phyloP scores from a whole-genome alignment of 2,888 invertebrate genomes.

The Aromia moschata region DNA sequence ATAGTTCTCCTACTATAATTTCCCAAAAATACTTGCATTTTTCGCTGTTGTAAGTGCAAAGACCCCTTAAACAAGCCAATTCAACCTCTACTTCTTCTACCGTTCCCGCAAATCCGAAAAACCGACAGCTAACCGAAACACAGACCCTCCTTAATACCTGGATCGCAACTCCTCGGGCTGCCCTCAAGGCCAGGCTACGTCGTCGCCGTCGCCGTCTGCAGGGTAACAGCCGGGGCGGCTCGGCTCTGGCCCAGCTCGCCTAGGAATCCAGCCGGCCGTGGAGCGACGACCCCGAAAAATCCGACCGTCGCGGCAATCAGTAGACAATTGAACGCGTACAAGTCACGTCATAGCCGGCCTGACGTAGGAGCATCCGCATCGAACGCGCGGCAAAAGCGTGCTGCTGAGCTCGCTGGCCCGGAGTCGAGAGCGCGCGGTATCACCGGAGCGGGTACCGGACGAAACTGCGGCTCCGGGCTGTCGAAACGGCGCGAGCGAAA shows the following conservation, averaged over 20 bases:
- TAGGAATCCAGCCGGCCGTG: constrained; percentile 8
- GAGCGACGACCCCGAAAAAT: constrained; percentile 8
- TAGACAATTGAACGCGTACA: constrained; percentile 12
- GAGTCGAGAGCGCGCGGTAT: constrained; percentile 24
- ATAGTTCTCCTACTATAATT: too few relatives aligned
- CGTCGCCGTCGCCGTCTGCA: neutral
- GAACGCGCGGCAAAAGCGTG: constrained; percentile 15
- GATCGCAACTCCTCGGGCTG: too few relatives aligned
- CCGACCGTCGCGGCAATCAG: constrained; percentile 17
- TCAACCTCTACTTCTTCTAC: too few relatives aligned
- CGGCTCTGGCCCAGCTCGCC: constrained; percentile 5
- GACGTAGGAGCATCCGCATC: constrained; percentile 17
- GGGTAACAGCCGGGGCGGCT: neutral
- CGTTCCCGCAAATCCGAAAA: neutral
- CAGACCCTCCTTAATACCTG: neutral
- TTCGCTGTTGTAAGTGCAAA: too few relatives aligned
- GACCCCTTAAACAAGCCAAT: too few relatives aligned
- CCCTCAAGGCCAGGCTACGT: too few relatives aligned
- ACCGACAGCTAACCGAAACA: neutral
- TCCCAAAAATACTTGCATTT: too few relatives aligned
- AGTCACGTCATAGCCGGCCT: constrained; percentile 19
- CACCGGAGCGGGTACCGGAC: constrained; percentile 44
- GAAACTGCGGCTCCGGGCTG: constrained; percentile 57
- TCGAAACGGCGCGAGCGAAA: constrained; percentile 46
- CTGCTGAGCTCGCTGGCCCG: constrained; percentile 24